Base-by-base conservation (phyloP, 2,797 vertebrate genomes). In the Danio jaintianensis region DNA sequence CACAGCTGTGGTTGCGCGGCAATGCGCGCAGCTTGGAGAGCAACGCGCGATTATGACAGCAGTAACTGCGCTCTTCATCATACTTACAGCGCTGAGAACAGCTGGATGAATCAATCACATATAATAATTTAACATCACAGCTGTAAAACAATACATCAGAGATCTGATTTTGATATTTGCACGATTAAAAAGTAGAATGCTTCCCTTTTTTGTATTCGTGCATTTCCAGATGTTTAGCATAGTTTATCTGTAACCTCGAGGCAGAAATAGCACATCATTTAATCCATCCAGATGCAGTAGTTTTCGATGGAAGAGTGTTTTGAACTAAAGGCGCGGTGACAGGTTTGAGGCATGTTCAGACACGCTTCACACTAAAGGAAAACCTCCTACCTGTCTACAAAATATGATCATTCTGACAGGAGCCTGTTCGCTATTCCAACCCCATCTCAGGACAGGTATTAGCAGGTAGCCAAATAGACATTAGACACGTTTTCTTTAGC, bases 321-420 rank as follows among this genome's bases (percentile, higher is more conserved):
- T 90, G 91, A 89, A 81, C 84, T 91, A 78, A 87, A 93, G 92
- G 92, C 85, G 93, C 94, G 87, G 87, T 89, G 93, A 93, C 77
- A 90, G 74, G 74, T 81, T 78, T 56, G 75, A 86, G 93, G 85
- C 95, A 89, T 94, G 96, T 93, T 91, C 90, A 82, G 93, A 92
- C 95, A 94, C 87, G 95, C 87, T 90, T 83, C 69, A 70, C 82
- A 85, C 81, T 83, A 70, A 61, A 86, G 85, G 76, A 84, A 82
- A 79, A 84, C 66, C 62, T 88, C 87, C 90, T 91, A 89, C 89
- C 87, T 87, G 89, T 85, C 89, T 85, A 85, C 87, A 92, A 86
- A 82, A 83, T 85, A 85, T 88, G 90, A 90, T 90, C 89, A 86
- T 89, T 90, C 83, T 89, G 90, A 84, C 83, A 72, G 73, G 82